phyloP scores from a whole-genome alignment of 1,140 invertebrate species.

The Dendroctonus ponderosae region DNA sequence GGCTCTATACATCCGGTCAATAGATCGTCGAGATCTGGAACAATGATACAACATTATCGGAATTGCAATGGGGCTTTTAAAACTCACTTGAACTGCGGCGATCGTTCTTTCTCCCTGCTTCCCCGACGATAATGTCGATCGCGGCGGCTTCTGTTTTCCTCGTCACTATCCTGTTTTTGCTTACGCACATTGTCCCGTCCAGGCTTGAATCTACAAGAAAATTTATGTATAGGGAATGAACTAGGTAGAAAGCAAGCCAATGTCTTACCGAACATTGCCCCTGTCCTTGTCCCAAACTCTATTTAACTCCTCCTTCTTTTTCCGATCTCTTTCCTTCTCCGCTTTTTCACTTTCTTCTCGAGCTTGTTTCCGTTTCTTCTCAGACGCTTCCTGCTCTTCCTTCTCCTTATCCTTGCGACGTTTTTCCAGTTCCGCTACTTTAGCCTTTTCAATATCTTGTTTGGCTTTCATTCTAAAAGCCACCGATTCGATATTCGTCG shows the following conservation, averaged over 20 bases:
- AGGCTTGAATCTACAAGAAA: conserved; percentile 4
- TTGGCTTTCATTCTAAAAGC: conserved; percentile 48
- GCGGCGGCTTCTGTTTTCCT: conserved; percentile 6
- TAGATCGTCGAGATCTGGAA: conserved; percentile 15
- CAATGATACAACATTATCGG: not conserved
- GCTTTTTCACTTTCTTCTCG: conserved; percentile 50
- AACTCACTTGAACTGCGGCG: not conserved
- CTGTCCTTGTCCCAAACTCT: conserved; percentile 45
- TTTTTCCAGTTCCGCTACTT: conserved; percentile 55
- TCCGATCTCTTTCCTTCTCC: conserved; percentile 47
- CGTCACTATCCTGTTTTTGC: conserved; percentile 8
- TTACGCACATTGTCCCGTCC: conserved; percentile 11
- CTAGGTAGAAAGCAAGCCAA: no score
- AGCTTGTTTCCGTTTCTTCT: conserved; percentile 46
- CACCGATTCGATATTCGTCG: no score
- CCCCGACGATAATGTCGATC: not conserved
- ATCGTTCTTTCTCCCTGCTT: not conserved
- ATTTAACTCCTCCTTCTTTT: conserved; percentile 48
- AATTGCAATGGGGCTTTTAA: not conserved
- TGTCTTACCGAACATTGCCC: conserved; percentile 43
- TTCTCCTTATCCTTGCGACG: conserved; percentile 52
- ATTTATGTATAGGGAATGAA: no score
- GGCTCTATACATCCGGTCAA: conserved; percentile 6
- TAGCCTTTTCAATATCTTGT: conserved; percentile 52
- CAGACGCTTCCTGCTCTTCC: conserved; percentile 46